These are phyloP conservation scores for Carlito syrichta DNA, from an alignment of 2,113 vertebrate genomes.

Conservation along the genomic window DNA sequence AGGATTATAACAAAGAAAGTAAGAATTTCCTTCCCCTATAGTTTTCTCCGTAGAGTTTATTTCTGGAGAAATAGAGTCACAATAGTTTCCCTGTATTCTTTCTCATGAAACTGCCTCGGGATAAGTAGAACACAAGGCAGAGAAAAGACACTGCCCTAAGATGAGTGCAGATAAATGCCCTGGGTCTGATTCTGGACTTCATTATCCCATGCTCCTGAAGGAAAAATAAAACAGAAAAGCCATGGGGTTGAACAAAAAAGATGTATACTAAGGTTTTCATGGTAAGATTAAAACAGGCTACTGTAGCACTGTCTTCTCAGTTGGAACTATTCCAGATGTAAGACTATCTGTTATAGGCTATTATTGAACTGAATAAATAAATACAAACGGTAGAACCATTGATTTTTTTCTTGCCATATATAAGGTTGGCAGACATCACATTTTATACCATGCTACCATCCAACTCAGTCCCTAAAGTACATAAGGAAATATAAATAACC, in stretches of 20 bases:
- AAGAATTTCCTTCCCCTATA: conserved; percentile 8
- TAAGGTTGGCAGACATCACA: not conserved
- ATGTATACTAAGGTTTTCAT: not conserved
- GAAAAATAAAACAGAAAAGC: not conserved
- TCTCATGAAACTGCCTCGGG: conserved; percentile 1
- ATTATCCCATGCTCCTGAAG: not conserved
- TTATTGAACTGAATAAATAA: not conserved
- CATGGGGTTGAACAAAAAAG: not conserved
- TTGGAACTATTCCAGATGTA: not conserved
- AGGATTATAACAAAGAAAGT: not conserved
- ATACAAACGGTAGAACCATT: not conserved
- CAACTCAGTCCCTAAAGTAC: not conserved
- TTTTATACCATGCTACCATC: not conserved
- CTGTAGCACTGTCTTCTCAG: not conserved
- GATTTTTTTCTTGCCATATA: not conserved
- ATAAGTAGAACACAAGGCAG: not conserved
- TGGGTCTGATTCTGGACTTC: not conserved
- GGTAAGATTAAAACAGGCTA: not conserved
- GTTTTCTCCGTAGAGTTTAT: conserved; percentile 1
- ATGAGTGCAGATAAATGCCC: not conserved
- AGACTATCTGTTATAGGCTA: not conserved
- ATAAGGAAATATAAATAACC: not conserved
- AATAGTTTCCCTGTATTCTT: not conserved
- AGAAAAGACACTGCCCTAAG: not conserved
- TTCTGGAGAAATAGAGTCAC: conserved; percentile 53